Evolutionary conservation across 92 coral and sea anemone species (phyloP), one percentile per base, ranked within the genome.

Genomic region (Hydrozoanthus gracilis): DNA sequence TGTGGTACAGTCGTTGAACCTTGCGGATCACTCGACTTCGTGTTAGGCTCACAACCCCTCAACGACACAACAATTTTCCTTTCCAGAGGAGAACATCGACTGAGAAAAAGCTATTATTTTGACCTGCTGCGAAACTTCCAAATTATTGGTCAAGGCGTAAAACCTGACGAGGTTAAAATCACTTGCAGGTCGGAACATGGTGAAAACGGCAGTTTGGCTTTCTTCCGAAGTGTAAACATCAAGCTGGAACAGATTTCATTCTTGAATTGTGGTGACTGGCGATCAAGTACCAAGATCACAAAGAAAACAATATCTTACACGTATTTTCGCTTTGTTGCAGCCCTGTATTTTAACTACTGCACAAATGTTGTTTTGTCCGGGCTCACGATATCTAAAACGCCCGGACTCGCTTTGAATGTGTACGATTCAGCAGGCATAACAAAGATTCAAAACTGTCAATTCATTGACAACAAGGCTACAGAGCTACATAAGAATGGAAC

Each of bases 251-350:
- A 89, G 11, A 62, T 93, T 67, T 90, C 83, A 65, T 75, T 95
- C 67, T 55, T 56, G 2, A 83, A 91, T 20, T 97, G 99, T 86
- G 99, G 99, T 0, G 95, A 90, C 78, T 91, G 95, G 93, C 95
- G 91, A 16, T 73, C 52, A 8, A 95, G 95, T 79, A 77, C 95
- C 4, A 89, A 39, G 6, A 54, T 86, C 18, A 47, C 44, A 5
- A 80, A 80, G 52, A 64, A 48, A 47, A 15, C 73, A 11, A 48
- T 80, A 65, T 79, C 93, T 9, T 71, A 78, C 8, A 51, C 76
- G 14, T 83, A 88, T 49, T 92, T 88, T 39, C 74, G 76, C 27
- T 97, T 95, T 88, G 87, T 90, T 18, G 17, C 93, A 2, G 98
- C 95, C 18, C 47, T 97, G 65, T 89, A 88, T 75, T 91, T 97